phyloP scores from a whole-genome alignment of 2,113 vertebrate genomes.

The Chloropsis hardwickii region DNA sequence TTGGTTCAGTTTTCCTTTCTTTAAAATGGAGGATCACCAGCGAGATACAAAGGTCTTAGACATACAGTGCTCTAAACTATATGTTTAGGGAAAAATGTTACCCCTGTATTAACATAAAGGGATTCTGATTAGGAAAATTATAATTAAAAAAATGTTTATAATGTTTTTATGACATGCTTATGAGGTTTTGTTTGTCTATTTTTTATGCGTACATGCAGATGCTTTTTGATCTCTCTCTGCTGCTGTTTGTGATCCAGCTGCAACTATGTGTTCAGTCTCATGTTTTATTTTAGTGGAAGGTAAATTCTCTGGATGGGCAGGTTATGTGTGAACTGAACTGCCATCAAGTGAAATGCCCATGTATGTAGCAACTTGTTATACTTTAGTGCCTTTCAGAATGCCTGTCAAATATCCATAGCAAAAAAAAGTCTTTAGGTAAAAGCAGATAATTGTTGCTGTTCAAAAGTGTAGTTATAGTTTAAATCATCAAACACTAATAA shows the following conservation, averaged over 20 bases:
- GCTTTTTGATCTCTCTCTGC: background rate
- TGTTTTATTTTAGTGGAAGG: background rate
- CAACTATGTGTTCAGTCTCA: background rate
- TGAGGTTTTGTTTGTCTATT: background rate
- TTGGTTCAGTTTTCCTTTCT: background rate
- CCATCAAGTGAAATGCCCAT: background rate
- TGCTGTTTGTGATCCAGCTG: background rate
- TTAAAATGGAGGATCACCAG: background rate
- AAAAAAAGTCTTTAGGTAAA: background rate
- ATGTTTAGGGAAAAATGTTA: background rate
- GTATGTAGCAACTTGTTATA: background rate
- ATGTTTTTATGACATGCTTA: background rate
- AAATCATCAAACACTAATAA: background rate
- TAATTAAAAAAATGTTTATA: background rate
- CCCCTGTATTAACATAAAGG: background rate
- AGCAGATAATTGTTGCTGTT: background rate
- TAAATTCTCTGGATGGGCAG: background rate
- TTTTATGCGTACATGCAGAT: fast-evolving
- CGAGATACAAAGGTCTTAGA: fast-evolving
- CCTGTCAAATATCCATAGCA: background rate
- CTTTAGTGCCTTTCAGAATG: background rate
- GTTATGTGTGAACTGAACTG: background rate
- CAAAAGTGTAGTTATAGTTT: background rate
- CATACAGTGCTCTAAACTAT: background rate
- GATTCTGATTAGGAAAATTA: background rate